Base-by-base conservation (phyloP, 37 sponge, comb jelly and placozoan genomes). In the Petrosia ficiformis region DNA sequence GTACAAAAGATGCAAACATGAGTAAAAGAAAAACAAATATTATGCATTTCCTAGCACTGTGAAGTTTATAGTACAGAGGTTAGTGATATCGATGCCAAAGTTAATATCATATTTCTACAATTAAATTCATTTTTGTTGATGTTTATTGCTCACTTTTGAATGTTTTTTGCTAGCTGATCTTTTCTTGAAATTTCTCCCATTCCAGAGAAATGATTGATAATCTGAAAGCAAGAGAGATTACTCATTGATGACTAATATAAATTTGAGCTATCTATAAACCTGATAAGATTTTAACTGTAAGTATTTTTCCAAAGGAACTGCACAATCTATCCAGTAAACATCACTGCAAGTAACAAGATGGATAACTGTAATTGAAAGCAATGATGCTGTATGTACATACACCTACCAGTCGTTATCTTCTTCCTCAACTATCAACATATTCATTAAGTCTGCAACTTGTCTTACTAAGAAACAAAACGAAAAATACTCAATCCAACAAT, bases 151-250 rank as follows among this genome's bases (percentile, higher is more conserved):
- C 25, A 90, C 90, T 84, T 94, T 48, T 87, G 82, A 31, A 90
- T 82, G 52, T 95, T 95, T 37, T 92, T 64, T 44, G 85, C 92
- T 34, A 95, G 57, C 0, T 76, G 77, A 64, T 95, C 96, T 57
- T 95, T 95, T 34, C 96, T 64, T 28, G 73, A 77, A 36, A 95
- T 90, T 56, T 88, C 96, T 25, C 86, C 92, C 96, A 95, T 95
- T 8, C 96, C 96, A 64, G 96, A 89, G 67, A 95, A 95, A 65
- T 95, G 96, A 68, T 95, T 95, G 44, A 95, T 77, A 25, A 73
- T 54, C 89, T 94, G 76, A 11, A n/a, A 64, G 3, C 37, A 59
- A 44, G 25, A 61, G 26, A 63, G n/a, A 64, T 22, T 76, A 61
- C 5, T n/a, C 14, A 48, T 48, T 16, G 16, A 32, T 24, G 33